Evolutionary conservation across 2,797 vertebrate genomes (phyloP).

Genomic region (Labroides dimidiatus): DNA sequence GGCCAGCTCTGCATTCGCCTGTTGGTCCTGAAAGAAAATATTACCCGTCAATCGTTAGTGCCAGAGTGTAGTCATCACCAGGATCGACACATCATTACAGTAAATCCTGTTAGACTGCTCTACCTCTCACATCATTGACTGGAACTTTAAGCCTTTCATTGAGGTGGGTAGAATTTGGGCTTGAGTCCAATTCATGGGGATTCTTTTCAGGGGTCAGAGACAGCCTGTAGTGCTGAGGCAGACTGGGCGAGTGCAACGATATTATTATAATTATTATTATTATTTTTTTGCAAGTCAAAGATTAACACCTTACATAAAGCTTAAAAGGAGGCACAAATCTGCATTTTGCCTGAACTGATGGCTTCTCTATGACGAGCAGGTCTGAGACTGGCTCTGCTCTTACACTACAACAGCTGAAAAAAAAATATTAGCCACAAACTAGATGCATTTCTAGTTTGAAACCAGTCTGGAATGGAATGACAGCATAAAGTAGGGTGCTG

Average conservation of each 20-base stretch:
- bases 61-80: constrained; percentile 9
- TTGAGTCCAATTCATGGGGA: neutral
- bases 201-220: constrained; percentile 29
- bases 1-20: constrained; percentile 87
- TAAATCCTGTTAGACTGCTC: constrained; percentile 53
- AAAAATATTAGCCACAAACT: neutral
- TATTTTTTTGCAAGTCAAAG: too few relatives aligned
- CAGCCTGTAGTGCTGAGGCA: neutral
- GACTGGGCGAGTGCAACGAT: neutral
- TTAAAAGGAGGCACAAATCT: neutral
- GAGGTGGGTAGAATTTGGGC: constrained; percentile 12
- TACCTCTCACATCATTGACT: constrained; percentile 28
- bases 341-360: neutral
- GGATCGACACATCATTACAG: constrained; percentile 34
- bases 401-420: too few relatives aligned
- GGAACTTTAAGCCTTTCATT: constrained; percentile 16
- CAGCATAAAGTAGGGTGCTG: too few relatives aligned
- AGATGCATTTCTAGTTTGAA: neutral
- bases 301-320: neutral
- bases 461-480: neutral
- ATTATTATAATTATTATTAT: too few relatives aligned
- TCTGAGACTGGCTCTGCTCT: neutral
- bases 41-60: constrained; percentile 42
- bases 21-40: constrained; percentile 88
- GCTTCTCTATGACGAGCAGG: neutral